These are phyloP conservation scores for Didymodactylos carnosus DNA, from an alignment of 2,888 invertebrate genomes.

Conservation along the genomic window DNA sequence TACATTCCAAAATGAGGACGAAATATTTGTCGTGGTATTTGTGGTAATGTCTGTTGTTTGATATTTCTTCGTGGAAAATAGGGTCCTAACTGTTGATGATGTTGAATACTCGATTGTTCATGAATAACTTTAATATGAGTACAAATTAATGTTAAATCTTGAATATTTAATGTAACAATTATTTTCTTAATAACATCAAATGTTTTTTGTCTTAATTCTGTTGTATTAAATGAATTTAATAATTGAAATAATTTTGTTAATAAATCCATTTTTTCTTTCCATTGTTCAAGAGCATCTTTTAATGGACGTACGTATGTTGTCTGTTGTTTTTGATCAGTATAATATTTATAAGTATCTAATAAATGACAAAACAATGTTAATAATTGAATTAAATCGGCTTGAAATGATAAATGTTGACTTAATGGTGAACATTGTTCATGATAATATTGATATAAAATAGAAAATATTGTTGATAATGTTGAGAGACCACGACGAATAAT, in stretches of 20 bases:
- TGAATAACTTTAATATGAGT: neutral
- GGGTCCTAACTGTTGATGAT: neutral
- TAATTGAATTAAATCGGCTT: neutral
- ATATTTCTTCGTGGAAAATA: neutral
- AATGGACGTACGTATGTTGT: too few species aligned
- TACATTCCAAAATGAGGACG: constrained; percentile 66
- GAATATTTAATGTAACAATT: neutral
- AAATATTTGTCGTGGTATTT: constrained; percentile 35
- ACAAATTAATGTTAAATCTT: neutral
- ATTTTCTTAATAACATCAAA: neutral
- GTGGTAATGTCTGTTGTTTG: neutral
- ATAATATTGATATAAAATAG: neutral
- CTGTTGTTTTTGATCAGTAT: neutral
- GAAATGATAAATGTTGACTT: neutral
- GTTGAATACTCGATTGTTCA: neutral
- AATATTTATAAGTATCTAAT: neutral
- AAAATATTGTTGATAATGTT: neutral
- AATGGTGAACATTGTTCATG: neutral
- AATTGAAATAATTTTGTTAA: constrained; percentile 64
- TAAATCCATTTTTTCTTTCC: constrained; percentile 68
- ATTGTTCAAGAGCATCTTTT: constrained; percentile 19
- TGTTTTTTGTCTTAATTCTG: constrained; percentile 49
- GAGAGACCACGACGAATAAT: neutral
- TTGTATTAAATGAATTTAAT: constrained; percentile 67
- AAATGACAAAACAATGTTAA: neutral